phyloP scores from a whole-genome alignment of 2,888 invertebrate species.

The Slavum lentiscoides region DNA sequence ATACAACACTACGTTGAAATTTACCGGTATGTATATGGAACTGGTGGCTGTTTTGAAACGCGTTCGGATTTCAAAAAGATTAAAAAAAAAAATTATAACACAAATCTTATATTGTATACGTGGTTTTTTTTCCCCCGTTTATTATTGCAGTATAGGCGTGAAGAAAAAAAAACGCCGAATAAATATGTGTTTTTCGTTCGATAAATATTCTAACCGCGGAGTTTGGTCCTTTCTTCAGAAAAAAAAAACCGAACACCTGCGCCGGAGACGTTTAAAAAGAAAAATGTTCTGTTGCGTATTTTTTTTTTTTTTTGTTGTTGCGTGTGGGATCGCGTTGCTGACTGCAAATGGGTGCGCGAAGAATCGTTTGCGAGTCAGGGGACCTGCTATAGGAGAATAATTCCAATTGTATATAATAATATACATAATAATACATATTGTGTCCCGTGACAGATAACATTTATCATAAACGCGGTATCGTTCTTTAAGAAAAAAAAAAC shows the following conservation, averaged over 20 bases:
- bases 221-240: no score
- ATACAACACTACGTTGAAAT: no score
- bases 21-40: no score
- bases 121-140: no score
- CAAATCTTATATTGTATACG: no score
- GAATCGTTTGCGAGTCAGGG: slow-evolving; percentile 13
- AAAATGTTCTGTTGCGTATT: slow-evolving; percentile 5
- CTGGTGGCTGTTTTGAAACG: no score
- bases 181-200: not conserved
- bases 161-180: not conserved
- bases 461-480: slow-evolving; percentile 26
- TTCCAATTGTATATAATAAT: slow-evolving; percentile 12
- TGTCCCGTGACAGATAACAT: slow-evolving; percentile 29
- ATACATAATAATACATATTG: not conserved
- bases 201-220: not conserved
- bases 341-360: not conserved
- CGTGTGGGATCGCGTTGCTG: no score
- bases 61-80: no score
- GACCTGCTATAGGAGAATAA: not conserved
- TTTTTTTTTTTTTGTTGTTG: no score
- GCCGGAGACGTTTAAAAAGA: not conserved
- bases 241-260: slow-evolving; percentile 8
- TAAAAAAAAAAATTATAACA: no score
- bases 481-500: slow-evolving; percentile 3
- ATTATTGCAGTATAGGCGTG: not conserved